Percentiles rank a stretch among this genome's conserved stretches.
These are phyloP conservation scores for Ennomos erosarius DNA, from an alignment of 2,888 invertebrate species.

Conservation along the genomic window DNA sequence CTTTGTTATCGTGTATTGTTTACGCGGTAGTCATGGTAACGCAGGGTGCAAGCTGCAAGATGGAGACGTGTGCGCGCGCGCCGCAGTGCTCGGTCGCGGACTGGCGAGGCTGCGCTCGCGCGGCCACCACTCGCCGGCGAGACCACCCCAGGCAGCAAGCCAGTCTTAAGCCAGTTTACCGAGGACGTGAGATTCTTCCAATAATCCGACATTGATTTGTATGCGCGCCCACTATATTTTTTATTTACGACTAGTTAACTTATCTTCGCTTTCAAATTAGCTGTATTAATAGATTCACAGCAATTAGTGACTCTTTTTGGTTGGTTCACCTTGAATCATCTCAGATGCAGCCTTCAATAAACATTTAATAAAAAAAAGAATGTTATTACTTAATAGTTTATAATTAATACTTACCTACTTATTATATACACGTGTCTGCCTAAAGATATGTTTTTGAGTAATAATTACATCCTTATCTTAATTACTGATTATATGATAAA, in stretches of 20 bases:
- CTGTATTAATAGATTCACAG: conserved; percentile 24
- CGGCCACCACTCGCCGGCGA: conserved; percentile 76
- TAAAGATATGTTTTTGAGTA: too few species aligned
- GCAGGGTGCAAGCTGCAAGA: conserved; percentile 67
- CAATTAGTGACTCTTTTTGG: conserved; percentile 25
- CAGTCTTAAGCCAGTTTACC: conserved; percentile 80
- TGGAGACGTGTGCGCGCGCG: conserved; percentile 79
- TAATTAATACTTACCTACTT: too few species aligned
- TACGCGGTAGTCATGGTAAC: conserved; percentile 82
- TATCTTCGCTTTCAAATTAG: conserved; percentile 26
- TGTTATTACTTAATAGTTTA: conserved; percentile 12
- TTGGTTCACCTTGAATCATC: background rate
- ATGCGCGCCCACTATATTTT: conserved; percentile 47
- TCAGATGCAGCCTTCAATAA: background rate
- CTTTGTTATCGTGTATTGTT: conserved; percentile 51
- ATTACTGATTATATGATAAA: too few species aligned
- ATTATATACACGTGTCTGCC: too few species aligned
- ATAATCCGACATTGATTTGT: conserved; percentile 59
- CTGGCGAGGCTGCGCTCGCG: conserved; percentile 71
- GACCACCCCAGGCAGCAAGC: conserved; percentile 73
- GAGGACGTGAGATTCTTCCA: conserved; percentile 73
- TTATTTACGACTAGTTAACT: conserved; percentile 36
- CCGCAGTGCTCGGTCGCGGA: conserved; percentile 72
- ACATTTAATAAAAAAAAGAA: conserved; percentile 6
- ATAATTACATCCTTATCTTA: too few species aligned